Evolutionary conservation across 2,888 invertebrate genomes (phyloP).

Genomic region (Lithophane socia): DNA sequence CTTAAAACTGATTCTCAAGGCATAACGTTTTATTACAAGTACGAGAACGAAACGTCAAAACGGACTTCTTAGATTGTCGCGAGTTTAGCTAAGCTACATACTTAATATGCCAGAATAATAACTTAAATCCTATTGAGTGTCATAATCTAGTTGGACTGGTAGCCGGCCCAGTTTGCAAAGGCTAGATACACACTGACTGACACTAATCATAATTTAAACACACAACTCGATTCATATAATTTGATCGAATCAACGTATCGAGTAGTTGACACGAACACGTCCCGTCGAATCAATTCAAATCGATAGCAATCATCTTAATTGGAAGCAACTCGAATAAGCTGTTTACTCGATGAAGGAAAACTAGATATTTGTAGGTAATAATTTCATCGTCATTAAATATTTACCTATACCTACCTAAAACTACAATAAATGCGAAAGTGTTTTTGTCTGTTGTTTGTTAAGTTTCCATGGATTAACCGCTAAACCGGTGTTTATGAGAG

Average conservation of each 20-base stretch:
- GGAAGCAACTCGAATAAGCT: conserved; percentile 30
- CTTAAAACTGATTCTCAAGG: no score
- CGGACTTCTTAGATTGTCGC: no score
- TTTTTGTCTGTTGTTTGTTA: neutral
- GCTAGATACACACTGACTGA: conserved; percentile 34
- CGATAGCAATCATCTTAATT: conserved; percentile 56
- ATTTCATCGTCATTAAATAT: neutral
- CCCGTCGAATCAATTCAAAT: conserved; percentile 42
- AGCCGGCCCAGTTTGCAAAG: neutral
- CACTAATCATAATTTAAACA: conserved; percentile 52
- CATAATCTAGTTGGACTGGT: neutral
- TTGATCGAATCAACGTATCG: conserved; percentile 38
- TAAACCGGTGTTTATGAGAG: neutral
- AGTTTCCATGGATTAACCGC: no score
- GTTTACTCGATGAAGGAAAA: conserved; percentile 41
- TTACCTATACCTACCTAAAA: neutral
- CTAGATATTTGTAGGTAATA: conserved; percentile 20
- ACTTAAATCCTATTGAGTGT: neutral
- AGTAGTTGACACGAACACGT: conserved; percentile 33
- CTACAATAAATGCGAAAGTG: neutral
- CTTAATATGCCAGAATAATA: no score
- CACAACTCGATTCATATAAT: conserved; percentile 44
- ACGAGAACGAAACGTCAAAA: no score
- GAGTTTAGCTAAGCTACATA: no score
- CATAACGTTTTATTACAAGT: no score